phyloP scores from a whole-genome alignment of 2,797 vertebrate species.

The Sebastes hubbsi region DNA sequence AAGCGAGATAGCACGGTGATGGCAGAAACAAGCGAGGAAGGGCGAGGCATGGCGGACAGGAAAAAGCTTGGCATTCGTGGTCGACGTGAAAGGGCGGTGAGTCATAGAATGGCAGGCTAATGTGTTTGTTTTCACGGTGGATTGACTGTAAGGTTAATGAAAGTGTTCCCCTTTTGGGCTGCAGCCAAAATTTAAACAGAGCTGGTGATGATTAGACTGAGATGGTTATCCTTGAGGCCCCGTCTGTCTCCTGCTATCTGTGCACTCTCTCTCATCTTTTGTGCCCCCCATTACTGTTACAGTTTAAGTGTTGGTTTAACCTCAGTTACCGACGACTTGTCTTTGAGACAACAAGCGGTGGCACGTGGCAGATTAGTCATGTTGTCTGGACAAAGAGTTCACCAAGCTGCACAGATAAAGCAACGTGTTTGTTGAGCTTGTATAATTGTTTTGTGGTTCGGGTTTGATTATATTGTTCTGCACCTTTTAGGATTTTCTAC shows the following conservation, averaged over 20 bases:
- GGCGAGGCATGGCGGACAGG: conserved; percentile 54
- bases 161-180: conserved; percentile 56
- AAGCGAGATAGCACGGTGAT: conserved; percentile 44
- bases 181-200: conserved; percentile 44
- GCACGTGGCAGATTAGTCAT: conserved; percentile 17
- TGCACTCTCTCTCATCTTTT: conserved; percentile 32
- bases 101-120: conserved; percentile 51
- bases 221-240: conserved; percentile 32
- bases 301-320: conserved; percentile 46
- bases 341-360: conserved; percentile 1
- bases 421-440: not conserved
- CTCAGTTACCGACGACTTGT: conserved; percentile 21
- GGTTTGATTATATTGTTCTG: not conserved
- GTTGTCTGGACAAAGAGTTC: conserved; percentile 21
- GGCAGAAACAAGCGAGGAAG: conserved; percentile 47
- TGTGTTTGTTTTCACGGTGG: conserved; percentile 67
- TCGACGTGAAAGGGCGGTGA: conserved; percentile 50
- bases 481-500: not conserved
- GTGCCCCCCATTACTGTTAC: not conserved
- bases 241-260: conserved; percentile 25
- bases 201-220: conserved; percentile 51
- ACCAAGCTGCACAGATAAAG: conserved; percentile 3
- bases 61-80: conserved; percentile 43
- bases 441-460: not conserved
- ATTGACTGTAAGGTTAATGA: conserved; percentile 56